Base-by-base conservation (phyloP, 2,888 invertebrate species). In the Omphaloscelis lunosa region DNA sequence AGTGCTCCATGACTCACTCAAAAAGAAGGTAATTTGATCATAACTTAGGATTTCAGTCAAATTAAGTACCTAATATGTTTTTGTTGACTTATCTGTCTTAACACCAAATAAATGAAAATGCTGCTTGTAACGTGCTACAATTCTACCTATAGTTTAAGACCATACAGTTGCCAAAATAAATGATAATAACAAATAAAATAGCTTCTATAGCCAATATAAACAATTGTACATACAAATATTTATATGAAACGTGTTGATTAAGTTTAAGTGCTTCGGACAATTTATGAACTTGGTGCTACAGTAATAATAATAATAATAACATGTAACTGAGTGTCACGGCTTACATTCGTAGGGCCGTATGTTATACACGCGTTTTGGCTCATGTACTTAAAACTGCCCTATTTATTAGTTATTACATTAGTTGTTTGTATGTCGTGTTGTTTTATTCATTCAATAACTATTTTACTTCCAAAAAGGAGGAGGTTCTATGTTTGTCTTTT, bases 271-370 rank as follows among this genome's bases (percentile, higher is more conserved):
- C 79, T 88, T 90, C 83, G 80, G 86, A 85, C 83, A 88, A 92
- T 90, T 93, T 93, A 92, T 91, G 91, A 93, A 91, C 86, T 91
- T 92, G 95, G 95, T 95, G 95, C 95, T 95, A 95, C 88, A 90
- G 89, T 91, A 87, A 90, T 90, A 90, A 86, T 91, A 87, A 90
- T 90, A 90, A 86, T 90, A 90, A 86, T 85, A 83, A 84, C 83
- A 86, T 89, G 90, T 91, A 85, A 84, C 75, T 74, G 80, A 79
- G 76, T 78, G 84, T 80, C 89, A 85, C 83, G 88, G 91, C 91
- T 91, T 91, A 90, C 91, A 87, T 59, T 70, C 69, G 69, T 77
- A 79, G 56, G 39, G 79, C 41, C 70, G 69, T 69, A 86, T 84
- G 70, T 79, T 82, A 77, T 63, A 83, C 82, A 82, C 75, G 72